These are phyloP conservation scores for Meteorus sp. DNA, from an alignment of 1,140 invertebrate species.

Conservation along the genomic window DNA sequence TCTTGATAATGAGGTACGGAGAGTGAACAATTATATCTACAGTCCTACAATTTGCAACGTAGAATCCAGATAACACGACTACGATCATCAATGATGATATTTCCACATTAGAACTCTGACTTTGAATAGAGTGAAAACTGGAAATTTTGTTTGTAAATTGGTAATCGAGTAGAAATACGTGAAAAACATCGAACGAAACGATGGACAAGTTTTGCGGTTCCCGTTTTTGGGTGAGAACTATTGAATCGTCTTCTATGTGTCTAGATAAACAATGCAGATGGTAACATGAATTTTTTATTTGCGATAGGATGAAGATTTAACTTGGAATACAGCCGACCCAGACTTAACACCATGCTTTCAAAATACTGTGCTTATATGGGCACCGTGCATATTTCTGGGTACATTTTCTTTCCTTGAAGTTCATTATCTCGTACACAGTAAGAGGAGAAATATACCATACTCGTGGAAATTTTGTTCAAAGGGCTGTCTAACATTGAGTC, in stretches of 20 bases:
- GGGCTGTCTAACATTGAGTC: conserved; percentile 67
- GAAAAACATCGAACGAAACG: conserved; percentile 46
- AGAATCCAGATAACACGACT: no score
- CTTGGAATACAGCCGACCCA: conserved; percentile 81
- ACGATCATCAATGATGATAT: no score
- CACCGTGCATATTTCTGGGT: conserved; percentile 85
- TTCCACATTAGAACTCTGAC: no score
- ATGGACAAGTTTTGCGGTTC: conserved; percentile 67
- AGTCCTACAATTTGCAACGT: no score
- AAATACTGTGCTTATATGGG: conserved; percentile 83
- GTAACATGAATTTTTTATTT: conserved; percentile 24
- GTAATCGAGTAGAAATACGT: no score
- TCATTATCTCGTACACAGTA: conserved; percentile 77
- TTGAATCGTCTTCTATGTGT: conserved; percentile 10
- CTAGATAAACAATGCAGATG: not conserved
- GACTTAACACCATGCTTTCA: conserved; percentile 87
- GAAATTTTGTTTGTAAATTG: no score
- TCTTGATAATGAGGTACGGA: no score
- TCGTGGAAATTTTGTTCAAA: conserved; percentile 79
- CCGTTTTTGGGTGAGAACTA: conserved; percentile 64
- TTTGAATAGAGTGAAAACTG: no score
- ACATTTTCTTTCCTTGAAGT: conserved; percentile 74
- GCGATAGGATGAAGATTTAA: conserved; percentile 71
- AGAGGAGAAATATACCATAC: conserved; percentile 78
- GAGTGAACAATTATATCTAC: no score